phyloP scores from a whole-genome alignment of 2,888 invertebrate genomes.

The Cheiracanthium punctorium region DNA sequence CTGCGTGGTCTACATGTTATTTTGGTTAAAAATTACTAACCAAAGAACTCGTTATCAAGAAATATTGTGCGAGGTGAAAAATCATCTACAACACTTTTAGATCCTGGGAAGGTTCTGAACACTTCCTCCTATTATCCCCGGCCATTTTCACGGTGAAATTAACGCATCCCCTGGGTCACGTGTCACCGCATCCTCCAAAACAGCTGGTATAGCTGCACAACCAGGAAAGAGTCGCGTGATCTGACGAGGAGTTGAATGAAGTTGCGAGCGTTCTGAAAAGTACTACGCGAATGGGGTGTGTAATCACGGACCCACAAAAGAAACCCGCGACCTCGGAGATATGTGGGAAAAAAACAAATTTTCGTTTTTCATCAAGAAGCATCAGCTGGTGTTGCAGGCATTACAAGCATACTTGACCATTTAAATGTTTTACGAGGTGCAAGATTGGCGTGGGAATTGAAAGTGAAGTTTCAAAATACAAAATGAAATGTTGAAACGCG shows the following conservation, averaged over 20 bases:
- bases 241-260: not conserved
- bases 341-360: not conserved
- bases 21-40: too few relatives aligned
- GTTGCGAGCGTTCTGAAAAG: not conserved
- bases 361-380: not conserved
- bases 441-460: not conserved
- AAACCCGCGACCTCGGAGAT: not conserved
- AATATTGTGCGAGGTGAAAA: too few relatives aligned
- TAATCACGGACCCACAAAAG: not conserved
- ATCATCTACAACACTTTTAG: too few relatives aligned
- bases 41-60: too few relatives aligned
- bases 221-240: not conserved
- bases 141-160: not conserved
- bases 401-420: not conserved
- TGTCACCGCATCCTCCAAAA: slow-evolving; percentile 10
- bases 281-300: not conserved
- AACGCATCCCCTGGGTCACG: not conserved
- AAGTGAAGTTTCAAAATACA: too few relatives aligned
- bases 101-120: too few relatives aligned
- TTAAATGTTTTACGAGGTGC: not conserved
- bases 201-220: not conserved
- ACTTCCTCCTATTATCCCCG: too few relatives aligned
- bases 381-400: not conserved
- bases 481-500: too few relatives aligned
- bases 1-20: too few relatives aligned